phyloP scores from a whole-genome alignment of 2,888 invertebrate genomes.

The Drosophila lacicola region DNA sequence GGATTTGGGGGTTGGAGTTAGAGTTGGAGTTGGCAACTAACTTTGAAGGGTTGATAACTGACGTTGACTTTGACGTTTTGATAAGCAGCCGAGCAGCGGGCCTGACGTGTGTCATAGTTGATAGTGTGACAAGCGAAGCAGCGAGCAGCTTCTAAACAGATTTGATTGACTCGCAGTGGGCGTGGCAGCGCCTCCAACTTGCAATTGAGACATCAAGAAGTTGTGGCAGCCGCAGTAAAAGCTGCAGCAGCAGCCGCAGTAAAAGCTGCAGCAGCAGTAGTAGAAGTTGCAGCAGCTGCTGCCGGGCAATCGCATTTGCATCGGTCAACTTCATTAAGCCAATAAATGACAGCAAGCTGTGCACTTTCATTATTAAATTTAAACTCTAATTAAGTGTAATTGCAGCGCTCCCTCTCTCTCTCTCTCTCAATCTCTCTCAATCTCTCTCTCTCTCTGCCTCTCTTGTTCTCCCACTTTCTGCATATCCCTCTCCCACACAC shows the following conservation, averaged over 20 bases:
- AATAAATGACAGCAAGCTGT: conserved; percentile 48
- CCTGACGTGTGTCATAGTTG: conserved; percentile 37
- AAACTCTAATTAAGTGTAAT: conserved; percentile 65
- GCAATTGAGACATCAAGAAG: conserved; percentile 34
- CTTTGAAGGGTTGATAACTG: conserved; percentile 30
- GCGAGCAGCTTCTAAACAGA: conserved; percentile 10
- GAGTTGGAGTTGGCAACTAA: background rate
- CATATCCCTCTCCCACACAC: conserved; percentile 1
- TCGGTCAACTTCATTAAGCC: conserved; percentile 74
- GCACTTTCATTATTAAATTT: conserved; percentile 64
- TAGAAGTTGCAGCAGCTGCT: background rate
- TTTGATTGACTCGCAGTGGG: conserved; percentile 20
- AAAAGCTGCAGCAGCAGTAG: background rate
- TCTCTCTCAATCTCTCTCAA: background rate
- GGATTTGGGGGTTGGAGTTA: background rate
- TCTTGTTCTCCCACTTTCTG: background rate
- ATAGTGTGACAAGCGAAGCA: conserved; percentile 18
- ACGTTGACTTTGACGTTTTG: conserved; percentile 47
- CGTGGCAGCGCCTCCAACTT: conserved; percentile 6
- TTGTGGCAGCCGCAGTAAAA: background rate
- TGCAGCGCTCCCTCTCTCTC: conserved; percentile 11
- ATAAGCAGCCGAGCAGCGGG: conserved; percentile 38
- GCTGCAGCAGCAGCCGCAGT: background rate
- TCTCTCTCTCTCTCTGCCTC: background rate
- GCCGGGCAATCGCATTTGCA: conserved; percentile 25